Evolutionary conservation across 2,888 invertebrate genomes (phyloP), one percentile per base, ranked within the genome.

Genomic region (Tetranychus truncatus): DNA sequence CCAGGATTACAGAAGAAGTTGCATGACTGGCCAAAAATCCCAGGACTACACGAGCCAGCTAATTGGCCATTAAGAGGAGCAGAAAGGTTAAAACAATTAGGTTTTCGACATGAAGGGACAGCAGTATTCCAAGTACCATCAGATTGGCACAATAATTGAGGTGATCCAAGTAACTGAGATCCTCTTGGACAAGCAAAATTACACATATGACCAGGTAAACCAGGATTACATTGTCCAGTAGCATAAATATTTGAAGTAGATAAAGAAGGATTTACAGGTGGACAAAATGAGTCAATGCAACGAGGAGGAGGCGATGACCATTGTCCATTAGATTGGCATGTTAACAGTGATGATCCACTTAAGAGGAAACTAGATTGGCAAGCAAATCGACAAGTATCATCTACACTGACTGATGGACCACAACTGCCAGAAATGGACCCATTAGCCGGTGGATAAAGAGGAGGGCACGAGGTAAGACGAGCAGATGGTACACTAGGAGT

Each of bases 1-100:
- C 73, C 73, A 20, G 55, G n/a, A 73, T 46, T 55, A 45, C 73
- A 73, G 1, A 44, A 34, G 11, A 73, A 24, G 7, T 18, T 65
- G 1, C 73, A 73, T 8, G 66, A 44, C 6, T 21, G 20, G 24
- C 65, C 65, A 18, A 18, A 8, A 20, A 18, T 6, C 1, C 65
- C 55, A 20, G 73, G 73, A 65, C 66, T 66, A 73, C 73, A 73
- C 1, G n/a, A 18, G n/a, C 73, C 73, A 20, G 34, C n/a, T n/a
- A 65, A n/a, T 9, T 55, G 34, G 1, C 73, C 73, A 24, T 73
- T 73, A 24, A 21, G n/a, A 18, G 73, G 73, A 73, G 73, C 55
- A 5, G 45, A n/a, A 20, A 72, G 34, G 9, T 20, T 44, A 7
- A 44, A 34, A 72, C 72, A 72, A 46, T 20, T 24, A 20, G 21